These are phyloP conservation scores for Drosophila cardini DNA, from an alignment of 1,140 invertebrate species.

Conservation along the genomic window DNA sequence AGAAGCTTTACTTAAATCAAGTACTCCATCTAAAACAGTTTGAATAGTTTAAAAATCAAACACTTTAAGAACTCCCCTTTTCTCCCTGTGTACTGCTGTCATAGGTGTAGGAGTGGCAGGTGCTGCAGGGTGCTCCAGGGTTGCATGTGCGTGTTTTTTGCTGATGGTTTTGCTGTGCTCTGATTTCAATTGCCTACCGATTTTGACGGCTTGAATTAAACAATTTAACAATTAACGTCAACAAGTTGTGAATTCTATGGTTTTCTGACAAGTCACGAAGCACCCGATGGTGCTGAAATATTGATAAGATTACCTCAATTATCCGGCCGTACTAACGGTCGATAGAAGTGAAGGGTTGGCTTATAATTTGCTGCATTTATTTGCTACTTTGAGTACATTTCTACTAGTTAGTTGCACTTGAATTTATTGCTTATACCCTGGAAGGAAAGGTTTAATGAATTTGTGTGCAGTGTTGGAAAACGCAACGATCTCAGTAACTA, in stretches of 20 bases:
- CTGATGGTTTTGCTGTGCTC: constrained; percentile 13
- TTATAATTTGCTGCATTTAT: background rate
- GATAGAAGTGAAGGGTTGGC: background rate
- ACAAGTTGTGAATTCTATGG: constrained; percentile 68
- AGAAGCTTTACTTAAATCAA: too few species aligned
- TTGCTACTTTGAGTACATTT: constrained; percentile 3
- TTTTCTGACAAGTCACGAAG: constrained; percentile 74
- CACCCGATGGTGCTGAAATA: constrained; percentile 54
- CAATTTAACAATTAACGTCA: constrained; percentile 82
- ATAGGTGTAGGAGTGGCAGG: background rate
- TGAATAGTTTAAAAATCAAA: too few species aligned
- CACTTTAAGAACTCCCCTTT: too few species aligned
- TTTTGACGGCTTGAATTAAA: constrained; percentile 76
- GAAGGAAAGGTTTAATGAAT: too few species aligned
- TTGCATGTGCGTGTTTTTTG: constrained; percentile 29
- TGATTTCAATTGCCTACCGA: constrained; percentile 47
- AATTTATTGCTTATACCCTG: too few species aligned
- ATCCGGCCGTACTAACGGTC: constrained; percentile 20
- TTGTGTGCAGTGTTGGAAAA: too few species aligned
- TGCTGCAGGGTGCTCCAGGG: too few species aligned
- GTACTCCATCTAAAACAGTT: too few species aligned
- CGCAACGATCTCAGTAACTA: too few species aligned
- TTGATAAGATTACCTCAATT: constrained; percentile 63
- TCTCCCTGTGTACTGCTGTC: background rate
- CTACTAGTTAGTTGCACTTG: background rate